phyloP scores from a whole-genome alignment of 1,140 invertebrate species.

The Leptopilina boulardi region DNA sequence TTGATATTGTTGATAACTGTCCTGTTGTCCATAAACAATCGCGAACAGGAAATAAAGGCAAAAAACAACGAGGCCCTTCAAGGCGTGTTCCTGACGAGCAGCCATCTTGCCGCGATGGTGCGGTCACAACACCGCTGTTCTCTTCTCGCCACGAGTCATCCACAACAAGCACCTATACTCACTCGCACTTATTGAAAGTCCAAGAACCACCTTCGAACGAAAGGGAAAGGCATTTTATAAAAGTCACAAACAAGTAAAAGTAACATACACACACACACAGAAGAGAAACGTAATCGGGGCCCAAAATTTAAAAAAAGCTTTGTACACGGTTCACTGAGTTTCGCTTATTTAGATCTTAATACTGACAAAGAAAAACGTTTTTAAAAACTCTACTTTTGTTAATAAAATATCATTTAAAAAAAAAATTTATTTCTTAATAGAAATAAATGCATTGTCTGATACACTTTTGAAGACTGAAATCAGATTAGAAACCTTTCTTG shows the following conservation, averaged over 20 bases:
- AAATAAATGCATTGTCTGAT: too few relatives aligned
- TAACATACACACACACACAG: not conserved
- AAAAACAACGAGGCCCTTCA: slow-evolving; percentile 52
- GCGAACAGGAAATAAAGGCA: slow-evolving; percentile 35
- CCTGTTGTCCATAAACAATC: slow-evolving; percentile 50
- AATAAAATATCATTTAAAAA: too few relatives aligned
- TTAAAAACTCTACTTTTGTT: too few relatives aligned
- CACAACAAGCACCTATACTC: not conserved
- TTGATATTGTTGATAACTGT: slow-evolving; percentile 1
- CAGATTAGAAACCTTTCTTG: too few relatives aligned
- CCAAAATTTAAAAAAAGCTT: not conserved
- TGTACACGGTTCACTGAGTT: too few relatives aligned
- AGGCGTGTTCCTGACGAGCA: slow-evolving; percentile 53
- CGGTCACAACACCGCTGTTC: not conserved
- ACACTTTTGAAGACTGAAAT: too few relatives aligned
- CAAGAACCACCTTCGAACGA: slow-evolving; percentile 14
- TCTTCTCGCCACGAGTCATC: slow-evolving; percentile 25
- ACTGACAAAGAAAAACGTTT: too few relatives aligned
- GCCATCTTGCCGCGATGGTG: slow-evolving; percentile 56
- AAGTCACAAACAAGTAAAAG: not conserved
- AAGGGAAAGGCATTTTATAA: slow-evolving; percentile 47
- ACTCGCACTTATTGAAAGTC: slow-evolving; percentile 31
- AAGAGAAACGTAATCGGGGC: not conserved
- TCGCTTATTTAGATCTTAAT: too few relatives aligned
- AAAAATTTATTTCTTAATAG: too few relatives aligned